phyloP scores from a whole-genome alignment of 2,113 vertebrate genomes.

The Crotalus viridis region DNA sequence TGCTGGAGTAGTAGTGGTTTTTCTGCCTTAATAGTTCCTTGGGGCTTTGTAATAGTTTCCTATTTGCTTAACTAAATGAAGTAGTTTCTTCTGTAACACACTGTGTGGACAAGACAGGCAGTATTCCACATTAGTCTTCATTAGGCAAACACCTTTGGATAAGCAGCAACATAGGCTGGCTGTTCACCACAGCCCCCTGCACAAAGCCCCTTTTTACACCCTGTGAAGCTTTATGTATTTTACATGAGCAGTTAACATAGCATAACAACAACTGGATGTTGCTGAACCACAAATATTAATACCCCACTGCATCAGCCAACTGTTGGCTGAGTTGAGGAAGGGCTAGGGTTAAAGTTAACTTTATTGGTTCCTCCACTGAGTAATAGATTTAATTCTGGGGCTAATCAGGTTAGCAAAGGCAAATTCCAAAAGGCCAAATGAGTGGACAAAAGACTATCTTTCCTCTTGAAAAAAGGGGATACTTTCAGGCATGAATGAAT shows the following conservation, averaged over 20 bases:
- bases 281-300: constrained; percentile 1
- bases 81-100: constrained; percentile 18
- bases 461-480: background rate
- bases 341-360: background rate
- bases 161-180: background rate
- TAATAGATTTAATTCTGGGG: constrained; percentile 18
- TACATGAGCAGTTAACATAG: constrained; percentile 17
- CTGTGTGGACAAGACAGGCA: constrained; percentile 16
- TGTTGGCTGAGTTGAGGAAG: background rate
- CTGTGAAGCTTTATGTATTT: constrained; percentile 10
- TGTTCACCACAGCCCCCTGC: constrained; percentile 5
- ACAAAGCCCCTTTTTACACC: constrained; percentile 2
- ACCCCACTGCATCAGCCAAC: background rate
- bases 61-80: constrained; percentile 35
- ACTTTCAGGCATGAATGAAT: background rate
- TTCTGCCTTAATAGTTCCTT: constrained; percentile 17
- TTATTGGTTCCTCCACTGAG: constrained; percentile 4
- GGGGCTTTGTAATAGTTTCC: constrained; percentile 33
- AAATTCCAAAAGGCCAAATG: background rate
- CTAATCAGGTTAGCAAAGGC: constrained; percentile 1
- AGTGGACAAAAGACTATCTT: background rate
- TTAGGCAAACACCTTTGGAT: constrained; percentile 13
- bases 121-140: constrained; percentile 27
- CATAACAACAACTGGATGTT: constrained; percentile 1
- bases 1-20: background rate